A percentile compares a stretch with the other conserved stretches of the same genome.
Conservation (phyloP, 2,888 invertebrate species). For the Tetragonisca angustula region DNA sequence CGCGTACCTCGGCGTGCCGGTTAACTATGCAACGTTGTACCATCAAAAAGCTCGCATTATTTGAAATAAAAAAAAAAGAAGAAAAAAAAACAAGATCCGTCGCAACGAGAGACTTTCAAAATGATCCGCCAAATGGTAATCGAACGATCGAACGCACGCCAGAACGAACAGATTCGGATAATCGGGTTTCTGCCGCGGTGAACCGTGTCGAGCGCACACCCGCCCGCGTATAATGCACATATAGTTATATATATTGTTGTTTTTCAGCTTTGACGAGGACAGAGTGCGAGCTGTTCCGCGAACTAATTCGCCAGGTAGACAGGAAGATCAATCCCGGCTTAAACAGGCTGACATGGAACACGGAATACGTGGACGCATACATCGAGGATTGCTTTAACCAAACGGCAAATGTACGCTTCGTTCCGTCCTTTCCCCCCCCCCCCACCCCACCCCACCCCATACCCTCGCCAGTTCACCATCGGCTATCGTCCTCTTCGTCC, state of each 20-base stretch:
- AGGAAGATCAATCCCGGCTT: slow-evolving; percentile 91
- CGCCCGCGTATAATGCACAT: background rate
- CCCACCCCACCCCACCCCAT: slow-evolving; percentile 1
- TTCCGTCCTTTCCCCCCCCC: background rate
- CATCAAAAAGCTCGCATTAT: no score
- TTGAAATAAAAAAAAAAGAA: no score
- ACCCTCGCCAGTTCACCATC: slow-evolving; percentile 30
- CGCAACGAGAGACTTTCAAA: background rate
- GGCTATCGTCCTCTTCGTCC: slow-evolving; percentile 15
- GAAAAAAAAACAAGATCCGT: no score
- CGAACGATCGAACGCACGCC: background rate
- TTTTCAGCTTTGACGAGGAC: slow-evolving; percentile 89
- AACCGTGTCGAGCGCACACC: background rate
- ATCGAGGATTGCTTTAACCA: slow-evolving; percentile 89
- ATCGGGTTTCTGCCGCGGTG: slow-evolving; percentile 2
- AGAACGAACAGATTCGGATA: background rate
- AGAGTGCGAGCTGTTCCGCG: slow-evolving; percentile 91
- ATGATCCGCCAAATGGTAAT: background rate
- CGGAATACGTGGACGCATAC: slow-evolving; percentile 89
- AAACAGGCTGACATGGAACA: slow-evolving; percentile 89
- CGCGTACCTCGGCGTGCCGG: background rate
- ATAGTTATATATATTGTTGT: slow-evolving; percentile 28
- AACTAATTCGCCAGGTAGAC: slow-evolving; percentile 86
- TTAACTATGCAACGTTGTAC: no score
- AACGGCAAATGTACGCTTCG: slow-evolving; percentile 86